Evolutionary conservation across 2,888 invertebrate genomes (phyloP).

Genomic region (Eudasyphora cyanicolor): DNA sequence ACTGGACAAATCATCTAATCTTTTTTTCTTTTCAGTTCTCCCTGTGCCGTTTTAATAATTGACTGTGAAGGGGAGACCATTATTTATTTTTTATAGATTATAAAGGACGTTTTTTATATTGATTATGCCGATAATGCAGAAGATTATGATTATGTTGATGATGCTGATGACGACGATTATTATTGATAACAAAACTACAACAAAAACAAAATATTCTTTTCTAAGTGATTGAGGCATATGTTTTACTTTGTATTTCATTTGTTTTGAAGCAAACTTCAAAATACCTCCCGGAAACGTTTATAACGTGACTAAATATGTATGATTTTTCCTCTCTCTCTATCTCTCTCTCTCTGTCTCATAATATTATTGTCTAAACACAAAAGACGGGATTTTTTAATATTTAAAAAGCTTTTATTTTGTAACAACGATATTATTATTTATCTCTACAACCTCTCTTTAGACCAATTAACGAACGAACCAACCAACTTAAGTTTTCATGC

Average conservation of each 20-base stretch:
- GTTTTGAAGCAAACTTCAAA: neutral
- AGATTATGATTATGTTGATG: no score
- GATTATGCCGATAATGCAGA: neutral
- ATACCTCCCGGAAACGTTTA: neutral
- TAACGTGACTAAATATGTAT: no score
- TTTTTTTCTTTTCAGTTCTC: neutral
- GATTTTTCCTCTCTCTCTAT: no score
- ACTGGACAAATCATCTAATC: neutral
- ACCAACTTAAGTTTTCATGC: neutral
- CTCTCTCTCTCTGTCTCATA: no score
- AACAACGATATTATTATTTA: no score
- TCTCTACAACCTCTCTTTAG: no score
- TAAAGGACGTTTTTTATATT: slow-evolving; percentile 15
- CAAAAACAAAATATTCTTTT: neutral
- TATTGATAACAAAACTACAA: slow-evolving; percentile 16
- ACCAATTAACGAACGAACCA: neutral
- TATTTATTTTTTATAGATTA: slow-evolving; percentile 16
- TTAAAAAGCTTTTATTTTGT: neutral
- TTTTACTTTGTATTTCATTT: neutral
- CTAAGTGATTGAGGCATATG: neutral
- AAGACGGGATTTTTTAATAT: neutral
- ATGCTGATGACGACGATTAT: neutral
- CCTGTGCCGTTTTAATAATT: neutral
- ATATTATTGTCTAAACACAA: neutral
- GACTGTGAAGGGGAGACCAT: slow-evolving; percentile 2